These are phyloP conservation scores for Dascyllus trimaculatus DNA, from an alignment of 2,113 vertebrate genomes.

Conservation along the genomic window DNA sequence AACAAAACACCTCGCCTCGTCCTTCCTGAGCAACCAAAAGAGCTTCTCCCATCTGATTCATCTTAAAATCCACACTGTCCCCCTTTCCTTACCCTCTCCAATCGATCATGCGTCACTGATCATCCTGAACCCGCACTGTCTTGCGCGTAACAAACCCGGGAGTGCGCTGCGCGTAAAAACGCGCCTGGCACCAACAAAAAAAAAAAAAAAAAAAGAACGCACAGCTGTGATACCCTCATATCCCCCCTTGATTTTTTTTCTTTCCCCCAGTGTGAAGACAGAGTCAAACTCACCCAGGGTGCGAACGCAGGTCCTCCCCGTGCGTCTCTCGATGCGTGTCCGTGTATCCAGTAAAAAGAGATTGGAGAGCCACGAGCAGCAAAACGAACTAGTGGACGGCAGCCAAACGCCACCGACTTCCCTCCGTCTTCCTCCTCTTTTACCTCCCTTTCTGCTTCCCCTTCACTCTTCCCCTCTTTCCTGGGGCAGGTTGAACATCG, in stretches of 20 bases:
- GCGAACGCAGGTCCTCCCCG: constrained; percentile 76
- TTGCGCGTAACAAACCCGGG: background rate
- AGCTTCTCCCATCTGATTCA: background rate
- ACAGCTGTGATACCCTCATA: background rate
- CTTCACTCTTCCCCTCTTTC: constrained; percentile 62
- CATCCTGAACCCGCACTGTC: background rate
- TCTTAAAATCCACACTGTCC: background rate
- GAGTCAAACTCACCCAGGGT: constrained; percentile 79
- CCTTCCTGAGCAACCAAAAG: background rate
- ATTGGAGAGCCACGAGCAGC: constrained; percentile 37
- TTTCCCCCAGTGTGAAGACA: background rate
- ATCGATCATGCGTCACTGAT: constrained; percentile 62
- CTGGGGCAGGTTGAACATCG: constrained; percentile 38
- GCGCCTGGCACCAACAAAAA: constrained; percentile 52
- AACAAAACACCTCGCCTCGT: background rate
- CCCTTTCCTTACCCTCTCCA: background rate
- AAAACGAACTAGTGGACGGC: constrained; percentile 66
- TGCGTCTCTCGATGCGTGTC: constrained; percentile 58
- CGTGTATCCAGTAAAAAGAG: constrained; percentile 69
- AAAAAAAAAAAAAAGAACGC: too few species aligned
- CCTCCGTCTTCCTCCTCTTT: constrained; percentile 18
- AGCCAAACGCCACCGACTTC: constrained; percentile 64
- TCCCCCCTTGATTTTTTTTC: background rate
- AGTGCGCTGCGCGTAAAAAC: constrained; percentile 50
- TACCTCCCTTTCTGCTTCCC: constrained; percentile 16